Percentiles rank a stretch among this genome's conserved stretches.
Evolutionary conservation across 1,140 invertebrate species (phyloP).

Genomic region (Panagrolaimus sp.): DNA sequence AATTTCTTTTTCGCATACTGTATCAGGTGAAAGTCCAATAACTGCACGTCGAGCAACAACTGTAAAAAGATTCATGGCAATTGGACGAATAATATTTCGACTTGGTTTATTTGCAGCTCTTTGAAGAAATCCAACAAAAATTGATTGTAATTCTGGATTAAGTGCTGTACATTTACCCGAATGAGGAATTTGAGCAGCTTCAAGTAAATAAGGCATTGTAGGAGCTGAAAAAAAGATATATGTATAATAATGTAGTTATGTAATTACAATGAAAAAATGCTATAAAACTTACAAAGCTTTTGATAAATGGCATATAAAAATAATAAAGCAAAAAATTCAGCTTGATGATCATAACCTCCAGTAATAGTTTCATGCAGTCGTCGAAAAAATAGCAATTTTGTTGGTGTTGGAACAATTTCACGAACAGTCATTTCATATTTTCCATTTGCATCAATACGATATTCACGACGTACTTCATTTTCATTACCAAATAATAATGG

Average conservation of each 20-base stretch:
- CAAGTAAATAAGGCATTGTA: slow-evolving; percentile 74
- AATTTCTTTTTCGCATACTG: slow-evolving; percentile 62
- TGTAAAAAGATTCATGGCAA: slow-evolving; percentile 81
- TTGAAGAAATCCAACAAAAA: slow-evolving; percentile 14
- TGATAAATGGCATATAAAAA: slow-evolving; percentile 49
- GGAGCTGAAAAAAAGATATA: slow-evolving; percentile 70
- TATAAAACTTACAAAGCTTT: slow-evolving; percentile 48
- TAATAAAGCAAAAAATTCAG: slow-evolving; percentile 53
- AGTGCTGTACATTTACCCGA: slow-evolving; percentile 22
- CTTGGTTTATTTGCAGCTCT: slow-evolving; percentile 60
- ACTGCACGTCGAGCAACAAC: slow-evolving; percentile 68
- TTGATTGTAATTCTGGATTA: slow-evolving; percentile 55
- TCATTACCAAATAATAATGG: slow-evolving; percentile 51
- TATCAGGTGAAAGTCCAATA: slow-evolving; percentile 61
- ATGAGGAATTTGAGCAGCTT: slow-evolving; percentile 73
- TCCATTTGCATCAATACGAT: slow-evolving; percentile 29
- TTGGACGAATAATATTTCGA: slow-evolving; percentile 70
- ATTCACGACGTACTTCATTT: slow-evolving; percentile 42
- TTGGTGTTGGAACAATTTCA: not conserved
- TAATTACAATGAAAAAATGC: no score
- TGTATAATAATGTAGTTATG: no score
- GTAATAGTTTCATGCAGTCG: slow-evolving; percentile 9
- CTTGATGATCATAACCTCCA: slow-evolving; percentile 12
- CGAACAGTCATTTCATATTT: slow-evolving; percentile 14
- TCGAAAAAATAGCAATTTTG: slow-evolving; percentile 27